Evolutionary conservation across 2,797 vertebrate genomes (phyloP).

Genomic region (Pteronotus mesoamericanus): DNA sequence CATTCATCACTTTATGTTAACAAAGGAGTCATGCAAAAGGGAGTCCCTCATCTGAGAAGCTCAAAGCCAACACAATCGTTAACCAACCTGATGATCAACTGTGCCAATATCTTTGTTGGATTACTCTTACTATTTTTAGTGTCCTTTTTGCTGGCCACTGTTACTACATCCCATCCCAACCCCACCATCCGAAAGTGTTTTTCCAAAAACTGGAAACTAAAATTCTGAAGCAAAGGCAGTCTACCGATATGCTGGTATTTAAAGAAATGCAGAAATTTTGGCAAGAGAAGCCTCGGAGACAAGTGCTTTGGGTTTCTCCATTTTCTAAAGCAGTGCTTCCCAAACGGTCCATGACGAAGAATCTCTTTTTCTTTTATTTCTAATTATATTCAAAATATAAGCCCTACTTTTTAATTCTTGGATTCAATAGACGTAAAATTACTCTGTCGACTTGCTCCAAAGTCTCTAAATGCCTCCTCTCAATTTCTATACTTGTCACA

Average conservation of each 20-base stretch:
- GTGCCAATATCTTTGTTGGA: not conserved
- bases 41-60: not conserved
- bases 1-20: not conserved
- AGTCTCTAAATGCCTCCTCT: not conserved
- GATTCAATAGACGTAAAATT: not conserved
- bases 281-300: not conserved
- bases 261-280: not conserved
- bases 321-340: not conserved
- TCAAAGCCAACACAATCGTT: not conserved
- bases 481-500: not conserved
- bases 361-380: not conserved
- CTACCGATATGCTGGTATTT: not conserved
- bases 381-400: not conserved
- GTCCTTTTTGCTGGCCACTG: not conserved
- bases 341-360: not conserved
- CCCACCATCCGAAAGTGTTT: not conserved
- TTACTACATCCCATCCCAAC: not conserved
- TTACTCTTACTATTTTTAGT: not conserved
- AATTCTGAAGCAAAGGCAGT: not conserved
- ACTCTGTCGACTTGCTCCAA: not conserved
- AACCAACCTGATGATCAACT: not conserved
- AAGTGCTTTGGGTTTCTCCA: fast-evolving
- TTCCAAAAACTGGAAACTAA: not conserved
- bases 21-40: not conserved
- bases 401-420: not conserved